Conservation (phyloP, 2,888 invertebrate genomes). For the Caenorhabditis doughertyi region DNA sequence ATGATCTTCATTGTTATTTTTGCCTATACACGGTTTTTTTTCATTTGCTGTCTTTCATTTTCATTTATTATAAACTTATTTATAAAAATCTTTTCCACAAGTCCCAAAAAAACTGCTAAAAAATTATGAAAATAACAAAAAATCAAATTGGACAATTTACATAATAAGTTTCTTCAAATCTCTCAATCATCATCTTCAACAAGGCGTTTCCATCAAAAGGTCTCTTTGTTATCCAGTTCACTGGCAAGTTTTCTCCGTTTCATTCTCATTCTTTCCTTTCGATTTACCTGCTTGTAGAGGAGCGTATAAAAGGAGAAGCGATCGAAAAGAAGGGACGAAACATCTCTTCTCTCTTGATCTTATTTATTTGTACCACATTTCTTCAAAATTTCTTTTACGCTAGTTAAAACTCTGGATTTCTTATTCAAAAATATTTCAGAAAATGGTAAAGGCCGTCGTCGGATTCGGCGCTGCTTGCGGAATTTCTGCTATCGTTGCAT, state of each 20-base stretch:
- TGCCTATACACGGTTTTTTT: background rate
- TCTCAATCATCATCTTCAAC: background rate
- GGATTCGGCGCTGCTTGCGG: constrained; percentile 75
- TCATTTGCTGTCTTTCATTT: background rate
- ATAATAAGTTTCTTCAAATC: background rate
- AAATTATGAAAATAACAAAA: background rate
- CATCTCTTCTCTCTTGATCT: constrained; percentile 6
- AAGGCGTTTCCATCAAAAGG: constrained; percentile 23
- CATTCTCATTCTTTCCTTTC: constrained; percentile 33
- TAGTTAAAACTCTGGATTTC: background rate
- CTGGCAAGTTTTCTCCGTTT: constrained; percentile 49
- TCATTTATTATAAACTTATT: background rate
- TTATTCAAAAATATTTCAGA: constrained; percentile 13
- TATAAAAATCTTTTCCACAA: no score
- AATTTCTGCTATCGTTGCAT: constrained; percentile 67
- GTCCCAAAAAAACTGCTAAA: background rate
- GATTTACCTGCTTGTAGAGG: constrained; percentile 37
- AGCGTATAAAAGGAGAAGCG: constrained; percentile 33
- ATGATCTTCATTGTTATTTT: constrained; percentile 9
- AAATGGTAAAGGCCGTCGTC: constrained; percentile 74
- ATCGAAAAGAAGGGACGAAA: background rate
- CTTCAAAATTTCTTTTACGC: background rate
- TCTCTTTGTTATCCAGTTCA: constrained; percentile 43
- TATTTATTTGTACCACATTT: background rate
- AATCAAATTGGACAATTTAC: no score